Conservation (phyloP, 2,797 vertebrate species). For the Gadopsis bispinosus region DNA sequence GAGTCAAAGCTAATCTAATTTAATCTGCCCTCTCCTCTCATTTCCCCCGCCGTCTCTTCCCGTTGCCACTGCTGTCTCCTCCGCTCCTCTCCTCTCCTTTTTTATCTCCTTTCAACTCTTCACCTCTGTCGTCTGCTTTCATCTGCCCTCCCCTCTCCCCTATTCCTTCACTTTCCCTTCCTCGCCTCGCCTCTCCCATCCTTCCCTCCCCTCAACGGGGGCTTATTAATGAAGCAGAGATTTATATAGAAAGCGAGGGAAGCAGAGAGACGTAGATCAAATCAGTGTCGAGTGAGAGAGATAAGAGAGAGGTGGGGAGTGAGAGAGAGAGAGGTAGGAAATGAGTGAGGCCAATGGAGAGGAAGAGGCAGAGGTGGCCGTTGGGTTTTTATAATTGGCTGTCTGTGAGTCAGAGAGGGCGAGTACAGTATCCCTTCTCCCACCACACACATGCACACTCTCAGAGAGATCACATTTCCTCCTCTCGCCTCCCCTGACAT, state of each 20-base stretch:
- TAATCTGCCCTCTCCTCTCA: slow-evolving; percentile 47
- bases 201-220: slow-evolving; percentile 30
- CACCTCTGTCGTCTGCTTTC: slow-evolving; percentile 29
- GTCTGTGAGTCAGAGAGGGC: slow-evolving; percentile 68
- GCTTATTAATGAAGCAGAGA: slow-evolving; percentile 57
- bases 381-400: slow-evolving; percentile 78
- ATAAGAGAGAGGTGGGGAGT: slow-evolving; percentile 32
- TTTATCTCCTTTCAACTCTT: slow-evolving; percentile 43
- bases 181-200: background rate
- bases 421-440: slow-evolving; percentile 59
- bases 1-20: slow-evolving; percentile 64
- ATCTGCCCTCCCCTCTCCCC: background rate
- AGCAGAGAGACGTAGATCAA: slow-evolving; percentile 16
- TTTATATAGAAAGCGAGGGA: slow-evolving; percentile 3
- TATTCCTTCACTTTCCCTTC: background rate
- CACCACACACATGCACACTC: slow-evolving; percentile 32
- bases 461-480: slow-evolving; percentile 67
- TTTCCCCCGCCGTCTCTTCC: slow-evolving; percentile 25
- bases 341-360: slow-evolving; percentile 26
- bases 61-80: slow-evolving; percentile 13
- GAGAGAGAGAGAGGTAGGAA: slow-evolving; percentile 39
- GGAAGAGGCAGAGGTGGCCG: slow-evolving; percentile 55
- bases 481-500: slow-evolving; percentile 60
- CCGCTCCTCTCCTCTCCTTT: slow-evolving; percentile 25
- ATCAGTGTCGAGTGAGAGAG: slow-evolving; percentile 29